A percentile compares a stretch with the other conserved stretches of the same genome.
Conservation (phyloP, 2,888 invertebrate genomes). For the Drosophila differens region DNA sequence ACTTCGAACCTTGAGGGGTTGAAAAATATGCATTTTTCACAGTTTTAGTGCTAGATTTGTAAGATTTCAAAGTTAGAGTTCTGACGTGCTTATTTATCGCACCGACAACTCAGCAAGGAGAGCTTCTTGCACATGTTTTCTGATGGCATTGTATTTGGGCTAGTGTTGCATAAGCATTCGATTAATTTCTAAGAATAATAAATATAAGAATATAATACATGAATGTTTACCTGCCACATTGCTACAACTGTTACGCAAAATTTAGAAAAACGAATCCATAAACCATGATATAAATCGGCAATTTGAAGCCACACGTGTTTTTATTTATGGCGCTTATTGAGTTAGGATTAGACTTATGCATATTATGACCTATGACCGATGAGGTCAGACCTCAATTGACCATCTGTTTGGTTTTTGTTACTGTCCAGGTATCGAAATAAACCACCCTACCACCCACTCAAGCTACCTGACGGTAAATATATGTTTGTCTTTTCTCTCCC, state of each 20-base stretch:
- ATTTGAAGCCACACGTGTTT: constrained; percentile 4
- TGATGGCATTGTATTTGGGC: not conserved
- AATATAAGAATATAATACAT: not conserved
- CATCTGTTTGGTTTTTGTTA: constrained; percentile 32
- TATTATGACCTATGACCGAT: not conserved
- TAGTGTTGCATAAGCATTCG: not conserved
- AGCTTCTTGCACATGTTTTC: not conserved
- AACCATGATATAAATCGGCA: not conserved
- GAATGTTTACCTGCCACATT: not conserved
- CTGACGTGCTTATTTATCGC: not conserved
- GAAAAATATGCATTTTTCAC: not conserved
- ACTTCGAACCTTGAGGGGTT: too few species aligned
- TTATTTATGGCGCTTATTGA: constrained; percentile 45
- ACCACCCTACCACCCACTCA: not conserved
- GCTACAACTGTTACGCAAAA: not conserved
- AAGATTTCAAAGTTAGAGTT: not conserved
- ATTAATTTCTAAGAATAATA: not conserved
- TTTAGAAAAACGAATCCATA: not conserved
- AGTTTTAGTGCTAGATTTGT: not conserved
- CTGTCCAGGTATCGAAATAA: constrained; percentile 12
- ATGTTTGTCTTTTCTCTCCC: constrained; percentile 20
- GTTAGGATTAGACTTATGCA: constrained; percentile 18
- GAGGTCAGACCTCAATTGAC: constrained; percentile 5
- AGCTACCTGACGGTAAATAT: constrained; percentile 8
- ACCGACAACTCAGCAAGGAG: not conserved